phyloP scores from a whole-genome alignment of 2,888 invertebrate species.

The Nycteola revayana region DNA sequence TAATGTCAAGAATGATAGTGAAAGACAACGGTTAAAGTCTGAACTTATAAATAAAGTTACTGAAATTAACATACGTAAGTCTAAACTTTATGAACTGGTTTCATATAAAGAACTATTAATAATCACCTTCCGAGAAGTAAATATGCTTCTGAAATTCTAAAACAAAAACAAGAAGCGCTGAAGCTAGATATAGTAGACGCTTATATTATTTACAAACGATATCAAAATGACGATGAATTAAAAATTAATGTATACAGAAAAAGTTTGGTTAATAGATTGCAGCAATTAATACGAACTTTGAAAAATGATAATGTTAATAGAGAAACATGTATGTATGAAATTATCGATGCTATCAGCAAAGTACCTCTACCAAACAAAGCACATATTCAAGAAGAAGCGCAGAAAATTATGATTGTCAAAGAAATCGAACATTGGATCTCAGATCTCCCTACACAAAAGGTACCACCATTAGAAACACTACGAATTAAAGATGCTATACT shows the following conservation, averaged over 20 bases:
- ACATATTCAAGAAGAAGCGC: conserved; percentile 50
- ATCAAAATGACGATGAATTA: conserved; percentile 42
- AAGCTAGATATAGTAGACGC: conserved; percentile 49
- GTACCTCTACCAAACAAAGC: conserved; percentile 51
- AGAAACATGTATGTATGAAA: conserved; percentile 33
- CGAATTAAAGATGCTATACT: conserved; percentile 45
- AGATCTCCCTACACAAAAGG: conserved; percentile 46
- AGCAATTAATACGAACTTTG: conserved; percentile 40
- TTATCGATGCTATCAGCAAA: conserved; percentile 45
- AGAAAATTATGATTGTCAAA: conserved; percentile 48
- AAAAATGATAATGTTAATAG: conserved; percentile 27
- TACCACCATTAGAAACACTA: conserved; percentile 33
- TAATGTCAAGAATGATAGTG: neutral
- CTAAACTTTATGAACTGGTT: conserved; percentile 24
- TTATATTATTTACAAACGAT: conserved; percentile 46
- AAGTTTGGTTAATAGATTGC: conserved; percentile 42
- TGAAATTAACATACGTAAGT: conserved; percentile 38
- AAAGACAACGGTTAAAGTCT: conserved; percentile 36
- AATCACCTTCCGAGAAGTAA: conserved; percentile 34
- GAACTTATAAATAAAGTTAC: conserved; percentile 49
- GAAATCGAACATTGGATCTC: conserved; percentile 61
- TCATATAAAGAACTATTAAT: conserved; percentile 45
- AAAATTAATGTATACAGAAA: conserved; percentile 49
- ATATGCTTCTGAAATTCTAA: conserved; percentile 17
- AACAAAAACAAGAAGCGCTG: conserved; percentile 42